Percentiles rank a stretch among this genome's conserved stretches.
Conservation (phyloP, 1,140 invertebrate species). For the Lasioglossum albipes region DNA sequence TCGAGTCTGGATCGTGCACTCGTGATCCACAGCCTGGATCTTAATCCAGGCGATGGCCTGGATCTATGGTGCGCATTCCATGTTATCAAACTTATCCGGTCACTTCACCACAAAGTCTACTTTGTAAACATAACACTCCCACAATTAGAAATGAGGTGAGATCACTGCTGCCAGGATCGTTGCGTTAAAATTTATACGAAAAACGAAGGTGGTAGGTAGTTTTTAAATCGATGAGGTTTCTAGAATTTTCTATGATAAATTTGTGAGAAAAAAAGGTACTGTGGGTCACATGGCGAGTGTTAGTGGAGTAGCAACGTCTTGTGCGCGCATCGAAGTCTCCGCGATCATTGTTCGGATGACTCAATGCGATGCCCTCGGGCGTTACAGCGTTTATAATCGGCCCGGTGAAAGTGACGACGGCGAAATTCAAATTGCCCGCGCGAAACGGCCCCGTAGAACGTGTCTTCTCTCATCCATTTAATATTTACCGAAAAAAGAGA, state of each 20-base stretch:
- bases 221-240: too few relatives aligned
- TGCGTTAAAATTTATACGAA: constrained; percentile 25
- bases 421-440: constrained; percentile 29
- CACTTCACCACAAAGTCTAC: too few relatives aligned
- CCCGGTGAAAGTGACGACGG: constrained; percentile 24
- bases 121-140: too few relatives aligned
- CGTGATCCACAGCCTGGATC: constrained; percentile 35
- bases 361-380: too few relatives aligned
- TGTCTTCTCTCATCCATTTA: neutral
- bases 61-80: constrained; percentile 31
- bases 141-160: too few relatives aligned
- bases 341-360: too few relatives aligned
- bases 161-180: neutral
- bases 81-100: too few relatives aligned
- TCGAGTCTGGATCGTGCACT: constrained; percentile 49
- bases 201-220: neutral
- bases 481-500: too few relatives aligned
- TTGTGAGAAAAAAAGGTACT: too few relatives aligned
- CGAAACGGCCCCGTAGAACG: too few relatives aligned
- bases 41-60: constrained; percentile 50
- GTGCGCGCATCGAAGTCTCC: constrained; percentile 58
- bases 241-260: too few relatives aligned
- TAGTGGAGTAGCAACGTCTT: neutral
- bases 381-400: constrained; percentile 14
- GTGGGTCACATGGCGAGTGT: constrained; percentile 14